These are phyloP conservation scores for Dendrolimus pini DNA, from an alignment of 2,888 invertebrate genomes.

Conservation along the genomic window DNA sequence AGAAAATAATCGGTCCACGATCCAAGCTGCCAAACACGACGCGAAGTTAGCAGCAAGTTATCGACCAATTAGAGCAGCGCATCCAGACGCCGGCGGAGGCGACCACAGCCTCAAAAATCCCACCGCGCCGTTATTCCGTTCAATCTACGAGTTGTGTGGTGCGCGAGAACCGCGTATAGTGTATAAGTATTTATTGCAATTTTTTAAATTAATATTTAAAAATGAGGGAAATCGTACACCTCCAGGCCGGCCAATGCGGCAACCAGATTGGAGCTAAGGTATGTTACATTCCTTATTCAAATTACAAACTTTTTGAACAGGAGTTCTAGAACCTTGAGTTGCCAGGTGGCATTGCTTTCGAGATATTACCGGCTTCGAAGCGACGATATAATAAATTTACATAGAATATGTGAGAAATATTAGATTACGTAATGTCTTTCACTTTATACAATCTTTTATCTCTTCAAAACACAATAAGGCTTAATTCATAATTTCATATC, in stretches of 20 bases:
- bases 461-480: too few relatives aligned
- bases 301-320: conserved; percentile 10
- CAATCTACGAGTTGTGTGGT: conserved; percentile 65
- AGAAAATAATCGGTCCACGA: conserved; percentile 43
- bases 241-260: conserved; percentile 90
- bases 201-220: conserved; percentile 44
- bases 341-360: background rate
- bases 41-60: conserved; percentile 44
- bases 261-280: conserved; percentile 87
- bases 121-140: conserved; percentile 42
- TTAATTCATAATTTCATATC: too few relatives aligned
- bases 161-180: conserved; percentile 66
- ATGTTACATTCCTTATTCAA: conserved; percentile 16
- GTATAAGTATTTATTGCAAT: conserved; percentile 56
- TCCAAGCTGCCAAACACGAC: conserved; percentile 29
- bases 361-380: background rate
- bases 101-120: conserved; percentile 65
- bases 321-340: background rate
- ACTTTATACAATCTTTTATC: too few relatives aligned
- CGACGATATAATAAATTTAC: too few relatives aligned
- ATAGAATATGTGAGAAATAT: too few relatives aligned
- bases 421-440: too few relatives aligned
- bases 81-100: conserved; percentile 57
- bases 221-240: conserved; percentile 91
- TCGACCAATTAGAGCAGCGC: conserved; percentile 48